Percentiles rank a stretch among this genome's conserved stretches.
Conservation (phyloP, 1,140 invertebrate genomes). For the Ooceraea biroi region DNA sequence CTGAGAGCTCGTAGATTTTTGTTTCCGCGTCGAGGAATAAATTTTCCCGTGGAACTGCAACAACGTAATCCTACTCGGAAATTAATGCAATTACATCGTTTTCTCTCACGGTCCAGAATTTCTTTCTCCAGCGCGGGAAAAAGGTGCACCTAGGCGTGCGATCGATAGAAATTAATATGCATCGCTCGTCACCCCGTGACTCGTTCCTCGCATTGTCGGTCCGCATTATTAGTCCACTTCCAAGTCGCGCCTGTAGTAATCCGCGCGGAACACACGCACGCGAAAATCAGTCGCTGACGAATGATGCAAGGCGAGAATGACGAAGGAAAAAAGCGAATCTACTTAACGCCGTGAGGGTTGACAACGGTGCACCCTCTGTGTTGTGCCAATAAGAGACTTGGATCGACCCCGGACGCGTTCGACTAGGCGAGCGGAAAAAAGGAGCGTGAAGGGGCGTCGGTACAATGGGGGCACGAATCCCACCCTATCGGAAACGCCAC, state of each 20-base stretch:
- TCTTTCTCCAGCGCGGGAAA: neutral
- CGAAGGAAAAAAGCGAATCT: conserved; percentile 48
- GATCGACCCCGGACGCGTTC: conserved; percentile 56
- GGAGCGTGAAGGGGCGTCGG: conserved; percentile 62
- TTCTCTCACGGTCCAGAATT: neutral
- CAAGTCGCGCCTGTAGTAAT: conserved; percentile 69
- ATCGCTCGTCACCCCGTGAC: conserved; percentile 43
- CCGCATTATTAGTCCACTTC: conserved; percentile 55
- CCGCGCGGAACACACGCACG: conserved; percentile 69
- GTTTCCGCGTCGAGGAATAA: neutral
- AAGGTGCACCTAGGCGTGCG: conserved; percentile 14
- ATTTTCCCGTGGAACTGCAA: neutral
- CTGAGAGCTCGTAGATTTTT: conserved; percentile 23
- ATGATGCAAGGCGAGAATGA: conserved; percentile 17
- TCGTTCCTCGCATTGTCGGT: conserved; percentile 6
- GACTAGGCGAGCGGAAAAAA: conserved; percentile 58
- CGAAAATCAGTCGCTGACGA: conserved; percentile 54
- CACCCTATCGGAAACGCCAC: conserved; percentile 72
- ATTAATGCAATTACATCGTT: neutral
- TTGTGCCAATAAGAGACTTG: conserved; percentile 79
- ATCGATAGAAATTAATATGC: conserved; percentile 53
- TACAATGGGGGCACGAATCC: conserved; percentile 79
- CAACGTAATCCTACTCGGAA: neutral
- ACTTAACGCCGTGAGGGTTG: conserved; percentile 57
- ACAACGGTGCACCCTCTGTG: conserved; percentile 68